Evolutionary conservation across 2,113 vertebrate species (phyloP).

Genomic region (Amphiprion ocellaris): DNA sequence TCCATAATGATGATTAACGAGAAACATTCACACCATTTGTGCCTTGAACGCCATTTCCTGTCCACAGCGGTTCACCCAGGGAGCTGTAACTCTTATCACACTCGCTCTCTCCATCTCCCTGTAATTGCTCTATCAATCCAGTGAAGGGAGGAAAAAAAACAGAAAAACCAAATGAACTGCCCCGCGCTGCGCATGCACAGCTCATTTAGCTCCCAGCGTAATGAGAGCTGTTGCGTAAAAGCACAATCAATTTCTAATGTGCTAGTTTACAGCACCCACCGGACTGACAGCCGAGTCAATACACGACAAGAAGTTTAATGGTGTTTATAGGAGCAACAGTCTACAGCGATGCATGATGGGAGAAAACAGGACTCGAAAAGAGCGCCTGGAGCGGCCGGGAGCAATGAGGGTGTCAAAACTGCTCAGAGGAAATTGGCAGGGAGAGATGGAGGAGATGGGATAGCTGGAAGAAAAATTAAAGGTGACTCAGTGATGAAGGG

Average conservation of each 20-base stretch:
- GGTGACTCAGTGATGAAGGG: slow-evolving; percentile 18
- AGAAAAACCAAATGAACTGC: slow-evolving; percentile 35
- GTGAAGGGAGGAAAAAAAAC: not conserved
- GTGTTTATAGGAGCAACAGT: slow-evolving; percentile 46
- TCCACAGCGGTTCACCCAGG: slow-evolving; percentile 27
- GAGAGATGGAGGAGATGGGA: slow-evolving; percentile 39
- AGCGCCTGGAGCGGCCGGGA: slow-evolving; percentile 12
- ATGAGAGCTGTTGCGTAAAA: slow-evolving; percentile 65
- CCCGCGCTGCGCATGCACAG: slow-evolving; percentile 4
- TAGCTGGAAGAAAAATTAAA: slow-evolving; percentile 19
- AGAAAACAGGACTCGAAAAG: slow-evolving; percentile 22
- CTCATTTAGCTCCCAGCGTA: slow-evolving; percentile 68
- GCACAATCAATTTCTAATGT: slow-evolving; percentile 73
- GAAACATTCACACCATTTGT: slow-evolving; percentile 15
- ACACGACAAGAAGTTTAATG: slow-evolving; percentile 74
- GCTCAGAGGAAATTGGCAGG: slow-evolving; percentile 47
- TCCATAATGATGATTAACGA: slow-evolving; percentile 25
- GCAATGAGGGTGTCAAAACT: slow-evolving; percentile 57
- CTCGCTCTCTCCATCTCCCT: slow-evolving; percentile 51
- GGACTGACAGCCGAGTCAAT: slow-evolving; percentile 63
- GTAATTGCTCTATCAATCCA: slow-evolving; percentile 71
- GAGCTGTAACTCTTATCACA: slow-evolving; percentile 47
- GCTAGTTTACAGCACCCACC: slow-evolving; percentile 59
- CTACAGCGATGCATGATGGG: slow-evolving; percentile 62
- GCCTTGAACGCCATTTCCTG: not conserved